A percentile compares a stretch with the other conserved stretches of the same genome.
phyloP scores from a whole-genome alignment of 2,888 invertebrate species.

The Netelia inedita region DNA sequence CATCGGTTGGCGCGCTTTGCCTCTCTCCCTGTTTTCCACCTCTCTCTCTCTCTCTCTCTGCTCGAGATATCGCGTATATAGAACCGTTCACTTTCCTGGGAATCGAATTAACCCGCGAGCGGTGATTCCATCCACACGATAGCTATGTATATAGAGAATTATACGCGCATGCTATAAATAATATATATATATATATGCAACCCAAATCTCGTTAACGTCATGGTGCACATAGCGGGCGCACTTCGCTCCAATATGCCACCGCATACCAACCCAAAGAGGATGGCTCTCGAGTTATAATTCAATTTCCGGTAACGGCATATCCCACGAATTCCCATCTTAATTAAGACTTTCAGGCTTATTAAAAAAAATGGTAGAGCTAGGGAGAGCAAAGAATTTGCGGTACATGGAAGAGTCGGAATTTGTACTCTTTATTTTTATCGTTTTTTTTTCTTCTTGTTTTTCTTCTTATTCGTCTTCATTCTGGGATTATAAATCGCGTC shows the following conservation, averaged over 20 bases:
- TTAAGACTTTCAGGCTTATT: conserved; percentile 54
- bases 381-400: not conserved
- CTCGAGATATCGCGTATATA: conserved; percentile 25
- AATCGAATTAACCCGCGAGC: conserved; percentile 66
- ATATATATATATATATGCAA: conserved; percentile 8
- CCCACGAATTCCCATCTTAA: conserved; percentile 52
- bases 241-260: conserved; percentile 23
- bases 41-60: not conserved
- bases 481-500: conserved; percentile 3
- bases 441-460: too few relatives aligned
- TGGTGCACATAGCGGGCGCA: conserved; percentile 18
- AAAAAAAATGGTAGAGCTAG: not conserved
- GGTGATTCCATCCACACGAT: conserved; percentile 46
- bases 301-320: conserved; percentile 60
- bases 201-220: conserved; percentile 56
- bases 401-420: conserved; percentile 7
- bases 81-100: conserved; percentile 67
- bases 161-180: not conserved
- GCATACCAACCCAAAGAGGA: conserved; percentile 5
- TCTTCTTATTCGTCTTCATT: not conserved
- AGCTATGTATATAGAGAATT: not conserved
- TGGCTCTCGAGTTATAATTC: conserved; percentile 36
- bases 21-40: conserved; percentile 1
- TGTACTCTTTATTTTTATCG: conserved; percentile 19
- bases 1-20: conserved; percentile 10